Evolutionary conservation across 92 coral and sea anemone species (phyloP).

Genomic region (Parazoanthus darwini): DNA sequence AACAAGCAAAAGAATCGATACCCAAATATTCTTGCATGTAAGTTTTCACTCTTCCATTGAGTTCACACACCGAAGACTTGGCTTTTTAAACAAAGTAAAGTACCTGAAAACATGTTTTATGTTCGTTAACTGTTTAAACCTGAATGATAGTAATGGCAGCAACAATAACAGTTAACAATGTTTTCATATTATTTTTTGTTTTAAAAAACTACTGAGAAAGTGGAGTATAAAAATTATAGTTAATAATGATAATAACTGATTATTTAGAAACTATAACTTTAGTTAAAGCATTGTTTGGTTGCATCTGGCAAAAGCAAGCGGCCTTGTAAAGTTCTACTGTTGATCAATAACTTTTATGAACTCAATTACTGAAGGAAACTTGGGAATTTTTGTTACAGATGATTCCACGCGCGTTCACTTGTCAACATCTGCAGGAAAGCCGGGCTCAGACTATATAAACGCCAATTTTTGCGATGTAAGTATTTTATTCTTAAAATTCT

Average conservation of each 20-base stretch:
- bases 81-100: not conserved
- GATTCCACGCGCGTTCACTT: conserved; percentile 92
- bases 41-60: conserved; percentile 32
- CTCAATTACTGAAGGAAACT: not conserved
- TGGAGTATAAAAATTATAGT: too few relatives aligned
- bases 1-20: conserved; percentile 92
- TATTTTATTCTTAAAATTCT: not conserved
- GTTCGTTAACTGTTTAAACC: not conserved
- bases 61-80: not conserved
- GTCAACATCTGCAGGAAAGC: conserved; percentile 60
- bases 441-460: conserved; percentile 93
- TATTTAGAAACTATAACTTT: not conserved
- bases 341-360: not conserved
- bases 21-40: conserved; percentile 91
- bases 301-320: not conserved
- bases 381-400: conserved; percentile 46
- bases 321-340: not conserved
- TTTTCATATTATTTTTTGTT: too few relatives aligned
- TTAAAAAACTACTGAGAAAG: too few relatives aligned
- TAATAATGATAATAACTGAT: too few relatives aligned
- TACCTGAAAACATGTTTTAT: too few relatives aligned
- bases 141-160: too few relatives aligned
- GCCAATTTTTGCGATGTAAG: conserved; percentile 98
- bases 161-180: too few relatives aligned
- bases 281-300: not conserved